A percentile compares a stretch with the other conserved stretches of the same genome.
Conservation (phyloP, 2,888 invertebrate genomes). For the Agonopterix heracliana region DNA sequence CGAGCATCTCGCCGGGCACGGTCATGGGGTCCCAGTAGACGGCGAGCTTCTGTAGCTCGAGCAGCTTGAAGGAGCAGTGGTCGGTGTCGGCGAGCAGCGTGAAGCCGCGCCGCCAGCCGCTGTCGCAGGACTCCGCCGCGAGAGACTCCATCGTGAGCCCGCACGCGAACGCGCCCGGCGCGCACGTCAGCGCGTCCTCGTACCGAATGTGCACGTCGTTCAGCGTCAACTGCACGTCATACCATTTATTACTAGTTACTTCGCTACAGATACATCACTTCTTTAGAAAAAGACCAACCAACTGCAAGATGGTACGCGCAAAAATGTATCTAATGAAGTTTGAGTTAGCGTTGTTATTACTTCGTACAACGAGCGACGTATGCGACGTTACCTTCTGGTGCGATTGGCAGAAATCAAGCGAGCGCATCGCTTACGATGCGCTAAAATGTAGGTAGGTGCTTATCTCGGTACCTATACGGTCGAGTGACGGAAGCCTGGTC, state of each 20-base stretch:
- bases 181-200: conserved; percentile 88
- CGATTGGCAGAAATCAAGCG: no score
- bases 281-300: no score
- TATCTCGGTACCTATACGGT: no score
- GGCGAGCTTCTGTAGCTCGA: conserved; percentile 91
- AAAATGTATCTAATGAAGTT: no score
- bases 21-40: conserved; percentile 91
- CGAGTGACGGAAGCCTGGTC: no score
- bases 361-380: no score
- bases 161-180: conserved; percentile 84
- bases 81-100: conserved; percentile 77
- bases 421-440: no score
- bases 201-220: conserved; percentile 97
- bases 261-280: no score
- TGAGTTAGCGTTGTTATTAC: no score
- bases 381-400: no score
- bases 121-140: conserved; percentile 95
- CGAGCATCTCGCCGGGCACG: conserved; percentile 76
- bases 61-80: conserved; percentile 87
- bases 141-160: conserved; percentile 92
- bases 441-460: no score
- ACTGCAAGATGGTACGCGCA: neutral
- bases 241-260: no score
- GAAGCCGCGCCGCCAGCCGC: conserved; percentile 87
- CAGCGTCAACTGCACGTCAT: conserved; percentile 83